phyloP scores from a whole-genome alignment of 2,113 vertebrate species.

The Nyctereutes procyonoides region DNA sequence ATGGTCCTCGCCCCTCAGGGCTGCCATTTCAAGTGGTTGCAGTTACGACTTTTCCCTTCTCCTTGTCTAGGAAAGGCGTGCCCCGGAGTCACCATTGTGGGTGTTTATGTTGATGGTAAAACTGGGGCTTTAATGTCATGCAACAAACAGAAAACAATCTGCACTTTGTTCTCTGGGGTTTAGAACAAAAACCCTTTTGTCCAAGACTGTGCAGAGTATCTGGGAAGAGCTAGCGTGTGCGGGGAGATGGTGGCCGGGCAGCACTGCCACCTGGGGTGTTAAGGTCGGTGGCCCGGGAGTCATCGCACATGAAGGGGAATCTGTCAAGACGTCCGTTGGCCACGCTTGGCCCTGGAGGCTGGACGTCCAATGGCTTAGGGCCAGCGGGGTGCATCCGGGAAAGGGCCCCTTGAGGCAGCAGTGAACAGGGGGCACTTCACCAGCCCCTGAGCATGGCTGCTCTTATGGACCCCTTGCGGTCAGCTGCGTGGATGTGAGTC shows the following conservation, averaged over 20 bases:
- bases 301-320: background rate
- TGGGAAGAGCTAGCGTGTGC: background rate
- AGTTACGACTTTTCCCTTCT: fast-evolving
- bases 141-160: background rate
- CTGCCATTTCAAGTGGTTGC: fast-evolving
- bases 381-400: too few species aligned
- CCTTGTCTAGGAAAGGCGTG: background rate
- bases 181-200: background rate
- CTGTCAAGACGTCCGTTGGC: background rate
- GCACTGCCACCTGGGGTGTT: too few species aligned
- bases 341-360: background rate
- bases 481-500: background rate
- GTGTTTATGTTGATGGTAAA: background rate
- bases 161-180: background rate
- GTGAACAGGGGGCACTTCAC: too few species aligned
- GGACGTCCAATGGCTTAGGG: background rate
- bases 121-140: background rate
- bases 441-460: background rate
- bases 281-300: background rate
- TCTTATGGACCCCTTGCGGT: background rate
- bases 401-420: too few species aligned
- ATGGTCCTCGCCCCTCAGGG: fast-evolving
- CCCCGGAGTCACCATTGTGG: background rate
- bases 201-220: fast-evolving
- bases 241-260: background rate